Percentiles rank a stretch among this genome's conserved stretches.
phyloP scores from a whole-genome alignment of 2,888 invertebrate species.

The Drosophila incognita region DNA sequence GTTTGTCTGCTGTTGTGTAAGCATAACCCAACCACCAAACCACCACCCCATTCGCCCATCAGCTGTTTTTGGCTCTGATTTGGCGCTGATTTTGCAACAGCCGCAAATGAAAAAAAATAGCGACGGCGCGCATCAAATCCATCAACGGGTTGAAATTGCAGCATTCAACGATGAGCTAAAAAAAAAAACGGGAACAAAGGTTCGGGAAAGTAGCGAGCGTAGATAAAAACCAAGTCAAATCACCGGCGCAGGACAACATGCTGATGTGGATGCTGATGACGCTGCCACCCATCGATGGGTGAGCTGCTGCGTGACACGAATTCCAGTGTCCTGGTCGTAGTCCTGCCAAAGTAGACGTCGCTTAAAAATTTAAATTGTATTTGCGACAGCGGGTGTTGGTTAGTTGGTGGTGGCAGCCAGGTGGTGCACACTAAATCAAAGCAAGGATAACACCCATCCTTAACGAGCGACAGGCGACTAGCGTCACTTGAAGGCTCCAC shows the following conservation, averaged over 20 bases:
- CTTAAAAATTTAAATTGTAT: conserved; percentile 81
- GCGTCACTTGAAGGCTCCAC: conserved; percentile 33
- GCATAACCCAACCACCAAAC: neutral
- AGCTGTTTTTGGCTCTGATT: conserved; percentile 68
- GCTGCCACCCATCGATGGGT: conserved; percentile 62
- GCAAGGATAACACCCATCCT: conserved; percentile 56
- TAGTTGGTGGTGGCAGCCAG: conserved; percentile 26
- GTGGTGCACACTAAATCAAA: conserved; percentile 56
- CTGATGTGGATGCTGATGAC: conserved; percentile 67
- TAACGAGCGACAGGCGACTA: conserved; percentile 74
- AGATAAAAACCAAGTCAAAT: conserved; percentile 45
- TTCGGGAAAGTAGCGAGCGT: conserved; percentile 1
- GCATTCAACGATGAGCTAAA: conserved; percentile 62
- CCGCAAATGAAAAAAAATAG: conserved; percentile 27
- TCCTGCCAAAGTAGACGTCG: conserved; percentile 75
- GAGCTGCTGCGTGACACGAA: conserved; percentile 75
- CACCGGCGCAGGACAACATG: conserved; percentile 66
- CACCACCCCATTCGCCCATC: neutral
- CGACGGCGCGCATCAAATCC: conserved; percentile 64
- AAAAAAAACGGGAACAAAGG: conserved; percentile 18
- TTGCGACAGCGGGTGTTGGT: conserved; percentile 59
- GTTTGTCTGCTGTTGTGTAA: conserved; percentile 48
- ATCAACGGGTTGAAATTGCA: conserved; percentile 81
- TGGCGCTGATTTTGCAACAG: conserved; percentile 71
- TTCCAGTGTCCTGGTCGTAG: conserved; percentile 34